Base-by-base conservation (phyloP, 2,888 invertebrate species). In the Rhorus exstirpatorius region DNA sequence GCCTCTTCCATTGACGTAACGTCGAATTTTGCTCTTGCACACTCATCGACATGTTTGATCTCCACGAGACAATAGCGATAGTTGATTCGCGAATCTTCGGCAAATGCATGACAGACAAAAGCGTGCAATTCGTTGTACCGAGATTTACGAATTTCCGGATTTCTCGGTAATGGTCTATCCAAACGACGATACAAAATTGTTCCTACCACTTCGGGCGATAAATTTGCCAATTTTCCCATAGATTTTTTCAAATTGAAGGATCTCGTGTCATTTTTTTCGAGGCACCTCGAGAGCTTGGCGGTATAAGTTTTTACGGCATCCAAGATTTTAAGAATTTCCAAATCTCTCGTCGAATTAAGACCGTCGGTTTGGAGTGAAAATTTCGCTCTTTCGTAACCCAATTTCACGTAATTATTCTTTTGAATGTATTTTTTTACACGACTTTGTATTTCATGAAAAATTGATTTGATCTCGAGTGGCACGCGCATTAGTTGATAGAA, bases 41-140 rank as follows among this genome's bases (percentile, higher is more conserved):
- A 89, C 10, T 44, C 53, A 0, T 82, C 75, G 8, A 89, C 58
- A 0, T 61, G 44, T 51, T 60, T 74, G 0, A 88, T n/a, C 26
- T 87, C 84, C 0, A 6, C 26, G 3, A 88, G 76, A 79, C 89
- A 89, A 14, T 83, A 49, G 0, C 53, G 31, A 68, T 77, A 84
- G n/a, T 53, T 19, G 6, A 1, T 17, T 21, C 38, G 12, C 26
- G 7, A 12, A n/a, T 78, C 44, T 10, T 70, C 65, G 0, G 31
- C 24, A 10, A 82, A n/a, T 0, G 82, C 51, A 10, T 83, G 77
- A 77, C 89, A 89, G 12, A 86, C 24, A 0, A 86, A 55, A 3
- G 71, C 72, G 3, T 86, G 72, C 49, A 85, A 79, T 55, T 80
- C 46, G 10, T 68, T 82, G 38, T n/a, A 75, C 8, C 3, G 3